A percentile compares a stretch with the other conserved stretches of the same genome.
Evolutionary conservation across 2,113 vertebrate genomes (phyloP).

Genomic region (Pterocles burchelli): DNA sequence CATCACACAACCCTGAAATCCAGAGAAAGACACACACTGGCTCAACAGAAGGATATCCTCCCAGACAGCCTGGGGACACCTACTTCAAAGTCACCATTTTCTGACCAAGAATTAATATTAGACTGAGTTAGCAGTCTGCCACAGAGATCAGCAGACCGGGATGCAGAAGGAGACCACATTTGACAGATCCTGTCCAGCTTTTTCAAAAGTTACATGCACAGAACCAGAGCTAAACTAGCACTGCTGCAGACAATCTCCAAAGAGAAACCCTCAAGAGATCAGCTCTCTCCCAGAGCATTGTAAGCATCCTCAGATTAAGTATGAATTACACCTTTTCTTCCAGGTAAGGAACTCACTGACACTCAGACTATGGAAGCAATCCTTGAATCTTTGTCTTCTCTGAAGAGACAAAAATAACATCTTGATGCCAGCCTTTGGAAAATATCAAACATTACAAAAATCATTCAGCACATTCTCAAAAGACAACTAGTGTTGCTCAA

Average conservation of each 20-base stretch:
- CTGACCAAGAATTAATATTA: not conserved
- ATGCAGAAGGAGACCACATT: not conserved
- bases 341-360: not conserved
- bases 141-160: not conserved
- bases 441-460: not conserved
- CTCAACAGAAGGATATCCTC: not conserved
- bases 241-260: not conserved
- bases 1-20: not conserved
- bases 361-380: not conserved
- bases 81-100: not conserved
- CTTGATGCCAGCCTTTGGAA: not conserved
- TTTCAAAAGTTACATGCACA: not conserved
- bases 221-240: not conserved
- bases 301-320: accelerated
- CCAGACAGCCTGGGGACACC: not conserved
- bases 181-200: not conserved
- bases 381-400: not conserved
- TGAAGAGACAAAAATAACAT: not conserved
- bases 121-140: conserved; percentile 14
- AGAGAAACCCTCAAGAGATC: not conserved
- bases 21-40: not conserved
- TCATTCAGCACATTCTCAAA: not conserved
- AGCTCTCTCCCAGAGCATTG: not conserved
- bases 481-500: not conserved
- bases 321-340: not conserved